Evolutionary conservation across 2,888 invertebrate species (phyloP).

Genomic region (Tanypteryx hageni): DNA sequence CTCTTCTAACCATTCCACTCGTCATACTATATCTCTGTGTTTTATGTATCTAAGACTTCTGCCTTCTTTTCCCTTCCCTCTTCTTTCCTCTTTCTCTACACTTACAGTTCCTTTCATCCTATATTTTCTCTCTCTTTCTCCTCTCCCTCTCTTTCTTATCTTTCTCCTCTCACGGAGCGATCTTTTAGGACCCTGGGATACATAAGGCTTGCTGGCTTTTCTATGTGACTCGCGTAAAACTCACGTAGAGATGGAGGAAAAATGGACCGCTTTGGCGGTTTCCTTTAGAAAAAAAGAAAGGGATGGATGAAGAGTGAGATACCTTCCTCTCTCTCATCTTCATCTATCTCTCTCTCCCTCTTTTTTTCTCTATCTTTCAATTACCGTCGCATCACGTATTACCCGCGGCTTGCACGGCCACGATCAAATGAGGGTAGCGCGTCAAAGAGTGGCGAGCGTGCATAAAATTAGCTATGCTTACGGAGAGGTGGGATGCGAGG

Average conservation of each 20-base stretch:
- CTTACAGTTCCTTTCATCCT: not conserved
- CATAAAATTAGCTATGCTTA: not conserved
- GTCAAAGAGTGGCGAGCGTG: not conserved
- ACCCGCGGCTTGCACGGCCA: not conserved
- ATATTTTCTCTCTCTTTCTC: not conserved
- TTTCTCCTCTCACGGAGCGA: not conserved
- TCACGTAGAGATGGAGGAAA: constrained; percentile 18
- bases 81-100: not conserved
- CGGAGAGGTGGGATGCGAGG: no score
- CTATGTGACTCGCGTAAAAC: not conserved
- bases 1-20: not conserved
- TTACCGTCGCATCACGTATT: not conserved
- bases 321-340: not conserved
- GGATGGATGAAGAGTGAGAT: not conserved
- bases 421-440: not conserved
- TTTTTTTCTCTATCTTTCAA: not conserved
- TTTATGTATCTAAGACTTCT: no score
- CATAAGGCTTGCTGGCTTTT: not conserved
- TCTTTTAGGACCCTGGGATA: not conserved
- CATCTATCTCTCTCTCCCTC: not conserved
- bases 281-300: not conserved
- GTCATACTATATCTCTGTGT: not conserved
- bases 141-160: not conserved
- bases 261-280: constrained; percentile 27
- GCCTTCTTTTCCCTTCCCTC: not conserved